Evolutionary conservation across 2,888 invertebrate genomes (phyloP).

Genomic region (Chloroclysta siterata): DNA sequence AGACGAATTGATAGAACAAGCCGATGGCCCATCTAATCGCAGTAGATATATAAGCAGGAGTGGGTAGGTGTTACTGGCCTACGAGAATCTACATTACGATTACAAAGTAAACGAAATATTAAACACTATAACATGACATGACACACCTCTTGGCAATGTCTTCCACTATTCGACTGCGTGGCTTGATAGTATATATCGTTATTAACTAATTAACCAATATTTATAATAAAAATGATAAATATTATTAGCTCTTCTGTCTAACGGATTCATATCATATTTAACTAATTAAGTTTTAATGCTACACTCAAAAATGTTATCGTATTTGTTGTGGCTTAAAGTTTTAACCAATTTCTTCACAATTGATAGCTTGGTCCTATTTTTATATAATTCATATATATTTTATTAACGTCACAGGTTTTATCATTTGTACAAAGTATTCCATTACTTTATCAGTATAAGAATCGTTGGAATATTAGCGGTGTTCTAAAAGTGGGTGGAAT

Average conservation of each 20-base stretch:
- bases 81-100: too few species aligned
- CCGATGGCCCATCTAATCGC: too few species aligned
- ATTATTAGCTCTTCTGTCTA: slow-evolving; percentile 1
- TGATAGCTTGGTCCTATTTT: background rate
- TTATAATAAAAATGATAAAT: slow-evolving; percentile 23
- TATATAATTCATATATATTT: background rate
- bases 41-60: too few species aligned
- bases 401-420: slow-evolving; percentile 17
- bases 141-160: slow-evolving; percentile 51
- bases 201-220: slow-evolving; percentile 36
- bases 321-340: slow-evolving; percentile 4
- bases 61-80: too few species aligned
- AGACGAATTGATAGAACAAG: background rate
- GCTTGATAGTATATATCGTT: slow-evolving; percentile 43
- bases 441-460: slow-evolving; percentile 21
- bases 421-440: slow-evolving; percentile 24
- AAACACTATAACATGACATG: slow-evolving; percentile 29
- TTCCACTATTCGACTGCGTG: slow-evolving; percentile 48
- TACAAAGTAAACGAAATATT: background rate
- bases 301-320: slow-evolving; percentile 6
- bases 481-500: slow-evolving; percentile 21
- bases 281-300: slow-evolving; percentile 11
- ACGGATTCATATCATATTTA: slow-evolving; percentile 1
- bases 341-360: background rate
- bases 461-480: slow-evolving; percentile 27